Evolutionary conservation across 2,797 vertebrate genomes (phyloP).

Genomic region (Triplophysa yarkandensis): DNA sequence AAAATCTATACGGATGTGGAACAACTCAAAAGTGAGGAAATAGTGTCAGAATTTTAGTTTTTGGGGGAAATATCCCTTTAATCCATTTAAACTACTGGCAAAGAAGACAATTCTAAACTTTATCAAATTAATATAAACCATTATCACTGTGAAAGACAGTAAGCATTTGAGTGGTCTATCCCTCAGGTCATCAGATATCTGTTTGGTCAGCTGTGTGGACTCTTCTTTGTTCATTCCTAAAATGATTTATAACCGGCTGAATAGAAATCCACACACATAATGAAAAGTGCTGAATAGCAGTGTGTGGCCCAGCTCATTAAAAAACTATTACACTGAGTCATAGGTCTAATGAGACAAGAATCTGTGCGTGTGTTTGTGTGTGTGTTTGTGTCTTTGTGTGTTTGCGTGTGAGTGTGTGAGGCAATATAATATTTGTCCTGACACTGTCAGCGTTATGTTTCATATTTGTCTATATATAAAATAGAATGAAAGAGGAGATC

Average conservation of each 20-base stretch:
- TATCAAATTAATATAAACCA: conserved; percentile 8
- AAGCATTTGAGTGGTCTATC: conserved; percentile 6
- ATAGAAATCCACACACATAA: conserved; percentile 49
- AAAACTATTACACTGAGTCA: conserved; percentile 41
- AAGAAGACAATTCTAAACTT: background rate
- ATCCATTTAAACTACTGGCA: background rate
- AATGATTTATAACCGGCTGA: conserved; percentile 51
- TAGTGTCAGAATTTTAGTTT: too few relatives aligned
- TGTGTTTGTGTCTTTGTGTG: too few relatives aligned
- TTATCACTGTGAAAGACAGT: background rate
- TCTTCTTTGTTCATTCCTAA: conserved; percentile 20
- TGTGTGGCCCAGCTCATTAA: conserved; percentile 56
- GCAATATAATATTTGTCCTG: background rate
- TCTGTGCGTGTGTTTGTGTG: too few relatives aligned
- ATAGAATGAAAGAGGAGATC: background rate
- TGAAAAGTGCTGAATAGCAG: conserved; percentile 47
- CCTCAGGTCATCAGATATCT: background rate
- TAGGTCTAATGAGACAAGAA: conserved; percentile 22
- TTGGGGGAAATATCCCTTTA: too few relatives aligned
- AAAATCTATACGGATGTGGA: too few relatives aligned
- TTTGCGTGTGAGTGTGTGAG: background rate
- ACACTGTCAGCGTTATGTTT: background rate
- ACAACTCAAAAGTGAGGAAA: too few relatives aligned
- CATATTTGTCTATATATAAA: background rate
- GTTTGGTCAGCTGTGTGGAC: conserved; percentile 26